Percentiles rank a stretch among this genome's conserved stretches.
These are phyloP conservation scores for Diaperis boleti DNA, from an alignment of 2,888 invertebrate genomes.

Conservation along the genomic window DNA sequence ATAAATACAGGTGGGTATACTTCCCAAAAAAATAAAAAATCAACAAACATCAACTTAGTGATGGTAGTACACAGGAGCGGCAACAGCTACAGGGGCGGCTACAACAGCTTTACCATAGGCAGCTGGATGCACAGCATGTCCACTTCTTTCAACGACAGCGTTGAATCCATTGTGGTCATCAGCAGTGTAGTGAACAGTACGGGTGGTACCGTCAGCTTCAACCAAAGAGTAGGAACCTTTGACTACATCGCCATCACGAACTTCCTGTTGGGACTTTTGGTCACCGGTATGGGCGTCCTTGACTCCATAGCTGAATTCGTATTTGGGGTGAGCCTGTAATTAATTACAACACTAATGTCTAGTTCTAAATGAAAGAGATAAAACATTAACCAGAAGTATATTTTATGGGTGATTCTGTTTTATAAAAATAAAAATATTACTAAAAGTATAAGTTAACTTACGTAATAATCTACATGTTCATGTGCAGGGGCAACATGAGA, in stretches of 20 bases:
- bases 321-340: slow-evolving; percentile 70
- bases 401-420: too few species aligned
- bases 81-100: slow-evolving; percentile 23
- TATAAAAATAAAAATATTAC: slow-evolving; percentile 18
- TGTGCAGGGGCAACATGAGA: slow-evolving; percentile 16
- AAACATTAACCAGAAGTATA: too few species aligned
- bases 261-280: slow-evolving; percentile 71
- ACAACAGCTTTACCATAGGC: slow-evolving; percentile 30
- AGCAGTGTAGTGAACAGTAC: slow-evolving; percentile 59
- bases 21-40: too few species aligned
- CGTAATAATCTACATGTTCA: slow-evolving; percentile 42
- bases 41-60: slow-evolving; percentile 15
- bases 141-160: slow-evolving; percentile 76
- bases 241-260: slow-evolving; percentile 71
- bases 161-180: slow-evolving; percentile 58
- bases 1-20: too few species aligned
- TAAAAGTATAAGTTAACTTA: slow-evolving; percentile 27
- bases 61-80: slow-evolving; percentile 35
- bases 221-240: slow-evolving; percentile 59
- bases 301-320: slow-evolving; percentile 70
- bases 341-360: too few species aligned
- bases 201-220: slow-evolving; percentile 57
- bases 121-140: slow-evolving; percentile 68
- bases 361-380: too few species aligned
- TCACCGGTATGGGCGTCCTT: slow-evolving; percentile 72